Evolutionary conservation across 2,888 invertebrate species (phyloP).

Genomic region (Sericinus montela): DNA sequence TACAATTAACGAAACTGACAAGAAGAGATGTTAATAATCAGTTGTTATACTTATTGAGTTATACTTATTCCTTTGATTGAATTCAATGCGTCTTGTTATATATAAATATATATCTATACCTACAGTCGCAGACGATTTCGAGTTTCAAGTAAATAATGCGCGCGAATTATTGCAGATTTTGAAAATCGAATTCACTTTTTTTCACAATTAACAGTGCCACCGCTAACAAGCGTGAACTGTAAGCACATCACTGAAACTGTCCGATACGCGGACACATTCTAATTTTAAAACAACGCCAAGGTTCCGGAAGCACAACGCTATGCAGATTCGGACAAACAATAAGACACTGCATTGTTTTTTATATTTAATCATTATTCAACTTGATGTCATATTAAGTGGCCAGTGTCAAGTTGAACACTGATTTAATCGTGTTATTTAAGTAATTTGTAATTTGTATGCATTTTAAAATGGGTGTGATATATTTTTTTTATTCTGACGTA

Average conservation of each 20-base stretch:
- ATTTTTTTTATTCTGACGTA: no score
- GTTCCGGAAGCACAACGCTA: slow-evolving; percentile 9
- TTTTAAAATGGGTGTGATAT: no score
- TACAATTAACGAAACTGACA: no score
- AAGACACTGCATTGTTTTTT: slow-evolving; percentile 6
- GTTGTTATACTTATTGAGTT: no score
- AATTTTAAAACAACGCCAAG: slow-evolving; percentile 25
- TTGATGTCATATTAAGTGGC: not conserved
- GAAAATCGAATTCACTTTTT: not conserved
- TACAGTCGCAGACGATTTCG: not conserved
- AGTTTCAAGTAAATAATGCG: not conserved
- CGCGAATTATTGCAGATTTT: not conserved
- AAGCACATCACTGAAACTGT: slow-evolving; percentile 18
- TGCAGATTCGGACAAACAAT: slow-evolving; percentile 4
- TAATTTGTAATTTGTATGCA: no score
- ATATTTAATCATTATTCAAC: slow-evolving; percentile 10
- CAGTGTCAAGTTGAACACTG: no score
- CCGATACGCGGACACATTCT: slow-evolving; percentile 18
- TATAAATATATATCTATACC: no score
- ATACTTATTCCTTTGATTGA: no score
- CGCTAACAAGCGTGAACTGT: not conserved
- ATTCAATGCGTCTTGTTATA: no score
- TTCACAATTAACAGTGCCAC: not conserved
- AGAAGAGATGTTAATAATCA: no score
- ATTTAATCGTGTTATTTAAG: no score